Percentiles rank a stretch among this genome's conserved stretches.
phyloP scores from a whole-genome alignment of 1,140 invertebrate genomes.

The Hypsibius dujardini region DNA sequence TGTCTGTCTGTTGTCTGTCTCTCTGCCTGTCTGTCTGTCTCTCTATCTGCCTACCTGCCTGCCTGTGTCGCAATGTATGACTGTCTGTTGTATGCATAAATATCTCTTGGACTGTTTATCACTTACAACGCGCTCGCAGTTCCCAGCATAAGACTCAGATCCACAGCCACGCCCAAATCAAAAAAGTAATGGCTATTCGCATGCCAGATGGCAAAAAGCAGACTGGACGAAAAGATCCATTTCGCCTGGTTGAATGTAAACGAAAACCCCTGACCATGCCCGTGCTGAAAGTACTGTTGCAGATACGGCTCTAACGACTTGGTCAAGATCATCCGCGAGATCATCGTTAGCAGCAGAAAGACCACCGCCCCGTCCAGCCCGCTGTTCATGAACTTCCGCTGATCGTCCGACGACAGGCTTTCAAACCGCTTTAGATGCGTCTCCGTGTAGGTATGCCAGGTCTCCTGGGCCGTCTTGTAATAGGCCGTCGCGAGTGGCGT shows the following conservation, averaged over 20 bases:
- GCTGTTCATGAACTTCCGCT: not conserved
- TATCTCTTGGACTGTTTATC: no score
- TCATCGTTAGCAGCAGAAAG: not conserved
- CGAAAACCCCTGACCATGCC: not conserved
- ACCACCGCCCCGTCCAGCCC: conserved; percentile 9
- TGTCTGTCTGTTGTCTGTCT: not conserved
- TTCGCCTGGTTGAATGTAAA: not conserved
- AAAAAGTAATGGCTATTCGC: conserved; percentile 3
- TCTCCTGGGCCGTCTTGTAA: not conserved
- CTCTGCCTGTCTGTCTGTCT: not conserved
- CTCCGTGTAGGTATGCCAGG: conserved; percentile 12
- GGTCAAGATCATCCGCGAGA: not conserved
- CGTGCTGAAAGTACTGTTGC: not conserved
- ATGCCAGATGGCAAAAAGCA: conserved; percentile 14
- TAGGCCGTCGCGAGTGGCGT: not conserved
- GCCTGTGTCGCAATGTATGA: not conserved
- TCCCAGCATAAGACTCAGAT: not conserved
- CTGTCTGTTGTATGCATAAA: no score
- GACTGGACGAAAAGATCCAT: not conserved
- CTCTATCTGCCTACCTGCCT: not conserved
- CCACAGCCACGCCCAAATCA: conserved; percentile 4
- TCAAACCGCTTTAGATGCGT: not conserved
- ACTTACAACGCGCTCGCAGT: not conserved
- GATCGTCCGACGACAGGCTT: not conserved
- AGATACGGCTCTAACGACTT: not conserved